Percentiles rank a stretch among this genome's conserved stretches.
phyloP scores from a whole-genome alignment of 64 coral and sea anemone genomes.

The Montipora cactus region DNA sequence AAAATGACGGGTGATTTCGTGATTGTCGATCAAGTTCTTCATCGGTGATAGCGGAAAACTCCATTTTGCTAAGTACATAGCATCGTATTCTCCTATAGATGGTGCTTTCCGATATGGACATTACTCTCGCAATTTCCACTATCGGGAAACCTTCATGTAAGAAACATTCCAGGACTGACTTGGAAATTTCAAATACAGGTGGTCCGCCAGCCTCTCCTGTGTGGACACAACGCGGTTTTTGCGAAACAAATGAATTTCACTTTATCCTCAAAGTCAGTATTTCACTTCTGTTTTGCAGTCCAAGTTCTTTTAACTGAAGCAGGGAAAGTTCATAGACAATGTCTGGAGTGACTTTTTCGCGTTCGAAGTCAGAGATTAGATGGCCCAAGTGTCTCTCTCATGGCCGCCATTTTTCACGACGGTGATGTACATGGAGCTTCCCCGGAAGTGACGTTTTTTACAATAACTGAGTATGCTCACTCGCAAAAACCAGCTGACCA shows the following conservation, averaged over 20 bases:
- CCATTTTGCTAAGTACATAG: slow-evolving; percentile 44
- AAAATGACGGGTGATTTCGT: slow-evolving; percentile 2
- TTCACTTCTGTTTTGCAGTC: slow-evolving; percentile 29
- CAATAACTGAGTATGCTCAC: slow-evolving; percentile 15
- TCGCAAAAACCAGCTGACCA: slow-evolving; percentile 12
- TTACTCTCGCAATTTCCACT: no score
- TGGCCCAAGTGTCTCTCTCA: no score
- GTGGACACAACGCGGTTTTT: neutral
- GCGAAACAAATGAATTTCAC: slow-evolving; percentile 29
- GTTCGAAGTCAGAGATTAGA: no score
- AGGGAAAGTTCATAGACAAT: slow-evolving; percentile 6
- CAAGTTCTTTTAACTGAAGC: neutral
- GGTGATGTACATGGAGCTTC: no score
- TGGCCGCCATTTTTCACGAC: no score
- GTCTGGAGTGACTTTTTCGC: neutral
- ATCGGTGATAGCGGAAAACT: slow-evolving; percentile 31
- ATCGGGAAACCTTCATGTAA: no score
- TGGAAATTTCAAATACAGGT: slow-evolving; percentile 3
- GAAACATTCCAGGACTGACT: neutral
- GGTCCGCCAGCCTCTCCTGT: slow-evolving; percentile 8
- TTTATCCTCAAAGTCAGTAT: slow-evolving; percentile 19
- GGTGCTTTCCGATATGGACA: no score
- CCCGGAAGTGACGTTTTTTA: neutral
- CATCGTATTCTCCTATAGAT: neutral
- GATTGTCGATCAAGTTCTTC: slow-evolving; percentile 25